A percentile compares a stretch with the other conserved stretches of the same genome.
Conservation (phyloP, 1,140 invertebrate genomes). For the Danaus plexippus region DNA sequence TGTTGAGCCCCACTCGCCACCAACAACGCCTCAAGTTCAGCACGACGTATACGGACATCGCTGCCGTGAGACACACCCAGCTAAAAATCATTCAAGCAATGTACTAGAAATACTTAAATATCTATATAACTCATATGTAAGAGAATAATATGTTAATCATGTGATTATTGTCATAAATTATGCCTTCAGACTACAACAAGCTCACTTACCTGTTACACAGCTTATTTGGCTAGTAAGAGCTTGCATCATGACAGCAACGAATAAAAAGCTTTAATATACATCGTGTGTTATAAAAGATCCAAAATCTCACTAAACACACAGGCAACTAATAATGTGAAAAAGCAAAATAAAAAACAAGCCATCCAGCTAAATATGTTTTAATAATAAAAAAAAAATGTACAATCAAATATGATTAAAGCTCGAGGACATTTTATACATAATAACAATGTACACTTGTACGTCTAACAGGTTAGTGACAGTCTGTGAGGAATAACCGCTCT, state of each 20-base stretch:
- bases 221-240: too few relatives aligned
- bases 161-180: too few relatives aligned
- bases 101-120: too few relatives aligned
- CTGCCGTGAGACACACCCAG: conserved; percentile 60
- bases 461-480: too few relatives aligned
- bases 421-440: conserved; percentile 55
- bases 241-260: too few relatives aligned
- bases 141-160: too few relatives aligned
- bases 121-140: too few relatives aligned
- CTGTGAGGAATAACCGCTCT: too few relatives aligned
- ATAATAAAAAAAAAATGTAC: conserved; percentile 61
- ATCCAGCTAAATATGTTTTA: conserved; percentile 65
- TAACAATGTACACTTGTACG: conserved; percentile 9
- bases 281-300: too few relatives aligned
- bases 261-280: too few relatives aligned
- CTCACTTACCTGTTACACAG: too few relatives aligned
- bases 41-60: conserved; percentile 61
- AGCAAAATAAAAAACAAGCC: conserved; percentile 56
- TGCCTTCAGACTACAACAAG: too few relatives aligned
- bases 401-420: conserved; percentile 68
- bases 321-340: conserved; percentile 35
- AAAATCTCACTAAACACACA: conserved; percentile 23
- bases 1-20: conserved; percentile 42
- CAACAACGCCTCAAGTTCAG: conserved; percentile 60
- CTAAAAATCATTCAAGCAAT: conserved; percentile 26